Base-by-base conservation (phyloP, 2,113 vertebrate genomes). In the Carassius gibelio region DNA sequence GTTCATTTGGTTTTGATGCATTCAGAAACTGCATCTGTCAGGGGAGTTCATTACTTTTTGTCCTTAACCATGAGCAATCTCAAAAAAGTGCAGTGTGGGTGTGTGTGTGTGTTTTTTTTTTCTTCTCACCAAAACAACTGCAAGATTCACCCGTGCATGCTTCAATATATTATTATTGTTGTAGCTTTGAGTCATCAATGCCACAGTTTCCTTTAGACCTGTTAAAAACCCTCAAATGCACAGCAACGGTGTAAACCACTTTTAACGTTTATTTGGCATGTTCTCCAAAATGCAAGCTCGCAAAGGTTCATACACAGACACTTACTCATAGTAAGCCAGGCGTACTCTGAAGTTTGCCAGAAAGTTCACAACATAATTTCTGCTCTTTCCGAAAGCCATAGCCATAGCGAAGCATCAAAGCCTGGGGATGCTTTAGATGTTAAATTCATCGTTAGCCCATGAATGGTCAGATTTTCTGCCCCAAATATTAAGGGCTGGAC, bases 331-430 rank as follows among this genome's bases (percentile, higher is more conserved):
- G 21, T 64, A 48, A 61, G 34, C 19, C 76, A 61, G 55, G 34
- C 21, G 50, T 75, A 52, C 45, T 50, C 72, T 0, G 19, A 69
- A n/a, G 48, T 71, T 71, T 52, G 17, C 11, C 11, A 52, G 26
- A n/a, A 55, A 52, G 62, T 82, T 78, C 26, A 34, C 30, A 75
- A 57, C 75, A 59, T 5, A 78, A 17, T 57, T 82, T 82, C 45
- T 23, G 10, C n/a, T 30, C 23, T 81, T 81, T 81, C 38, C 34
- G 48, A 21, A 52, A 69, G 9, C 45, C 45, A 45, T 71, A 55
- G 23, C 42, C 42, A 48, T 71, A 55, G 23, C 4, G 23, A 8
- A 61, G 26, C 7, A 69, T 23, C 26, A 30, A n/a, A 71, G 30
- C 80, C 19, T 71, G 26, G 26, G 48, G 30, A 82, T 66, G 61